Conservation (phyloP, 2,113 vertebrate genomes). For the Oreocharis arfaki region DNA sequence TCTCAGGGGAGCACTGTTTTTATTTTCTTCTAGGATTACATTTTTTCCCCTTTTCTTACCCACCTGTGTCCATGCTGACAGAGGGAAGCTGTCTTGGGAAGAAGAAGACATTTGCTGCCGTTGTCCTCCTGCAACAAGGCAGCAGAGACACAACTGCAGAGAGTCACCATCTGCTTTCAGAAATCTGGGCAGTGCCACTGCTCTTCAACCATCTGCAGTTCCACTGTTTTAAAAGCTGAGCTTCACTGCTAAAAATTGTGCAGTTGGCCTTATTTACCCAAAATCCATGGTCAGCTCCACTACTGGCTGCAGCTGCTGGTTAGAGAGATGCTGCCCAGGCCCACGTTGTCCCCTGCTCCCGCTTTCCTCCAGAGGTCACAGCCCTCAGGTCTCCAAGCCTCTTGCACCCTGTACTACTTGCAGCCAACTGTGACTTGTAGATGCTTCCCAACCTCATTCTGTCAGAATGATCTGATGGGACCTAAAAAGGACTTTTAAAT, state of each 20-base stretch:
- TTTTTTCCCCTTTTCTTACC: not conserved
- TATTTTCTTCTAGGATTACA: not conserved
- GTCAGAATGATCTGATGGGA: not conserved
- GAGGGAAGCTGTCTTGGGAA: not conserved
- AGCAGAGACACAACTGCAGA: not conserved
- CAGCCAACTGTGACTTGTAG: not conserved
- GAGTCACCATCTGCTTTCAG: not conserved
- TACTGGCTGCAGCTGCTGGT: not conserved
- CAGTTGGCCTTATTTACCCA: not conserved
- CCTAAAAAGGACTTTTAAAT: not conserved
- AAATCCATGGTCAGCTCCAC: not conserved
- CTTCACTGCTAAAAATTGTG: not conserved
- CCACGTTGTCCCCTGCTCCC: not conserved
- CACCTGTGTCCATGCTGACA: not conserved
- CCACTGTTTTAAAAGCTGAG: not conserved
- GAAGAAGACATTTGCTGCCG: not conserved
- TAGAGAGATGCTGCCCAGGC: not conserved
- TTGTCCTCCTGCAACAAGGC: not conserved
- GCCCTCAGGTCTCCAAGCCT: not conserved
- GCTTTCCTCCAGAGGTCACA: not conserved
- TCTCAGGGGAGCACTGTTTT: not conserved
- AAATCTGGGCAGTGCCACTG: not conserved
- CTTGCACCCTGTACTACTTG: not conserved
- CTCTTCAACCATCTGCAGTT: not conserved
- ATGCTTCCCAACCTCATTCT: constrained; percentile 19